These are phyloP conservation scores for Hemitrygon akajei DNA, from an alignment of 2,797 vertebrate genomes.

Conservation along the genomic window DNA sequence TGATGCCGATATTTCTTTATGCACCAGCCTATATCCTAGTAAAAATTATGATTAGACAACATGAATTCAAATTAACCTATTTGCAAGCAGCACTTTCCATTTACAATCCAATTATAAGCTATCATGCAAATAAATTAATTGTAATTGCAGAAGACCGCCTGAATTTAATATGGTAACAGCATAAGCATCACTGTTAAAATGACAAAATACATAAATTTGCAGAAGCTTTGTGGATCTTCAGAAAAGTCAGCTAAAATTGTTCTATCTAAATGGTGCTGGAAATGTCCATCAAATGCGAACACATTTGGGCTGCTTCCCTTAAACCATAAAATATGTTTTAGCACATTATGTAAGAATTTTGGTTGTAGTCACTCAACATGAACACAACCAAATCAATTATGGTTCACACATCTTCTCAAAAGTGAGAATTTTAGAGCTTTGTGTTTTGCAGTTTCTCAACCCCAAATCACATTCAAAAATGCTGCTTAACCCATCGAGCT, in stretches of 20 bases:
- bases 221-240: not conserved
- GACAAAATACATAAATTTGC: not conserved
- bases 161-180: not conserved
- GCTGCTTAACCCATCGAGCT: too few relatives aligned
- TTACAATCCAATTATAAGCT: not conserved
- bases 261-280: not conserved
- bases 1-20: not conserved
- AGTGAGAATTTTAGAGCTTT: not conserved
- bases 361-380: not conserved
- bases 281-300: not conserved
- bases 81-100: not conserved
- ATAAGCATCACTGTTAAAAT: not conserved
- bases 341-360: not conserved
- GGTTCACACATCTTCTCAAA: not conserved
- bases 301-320: not conserved
- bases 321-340: not conserved
- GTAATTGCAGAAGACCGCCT: not conserved
- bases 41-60: not conserved
- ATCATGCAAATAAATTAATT: constrained; percentile 8
- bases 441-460: not conserved
- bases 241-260: not conserved
- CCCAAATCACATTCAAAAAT: too few relatives aligned
- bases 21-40: not conserved
- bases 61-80: not conserved
- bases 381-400: not conserved